Percentiles rank a stretch among this genome's conserved stretches.
Conservation (phyloP, 2,113 vertebrate species). For the Ranitomeya imitator region DNA sequence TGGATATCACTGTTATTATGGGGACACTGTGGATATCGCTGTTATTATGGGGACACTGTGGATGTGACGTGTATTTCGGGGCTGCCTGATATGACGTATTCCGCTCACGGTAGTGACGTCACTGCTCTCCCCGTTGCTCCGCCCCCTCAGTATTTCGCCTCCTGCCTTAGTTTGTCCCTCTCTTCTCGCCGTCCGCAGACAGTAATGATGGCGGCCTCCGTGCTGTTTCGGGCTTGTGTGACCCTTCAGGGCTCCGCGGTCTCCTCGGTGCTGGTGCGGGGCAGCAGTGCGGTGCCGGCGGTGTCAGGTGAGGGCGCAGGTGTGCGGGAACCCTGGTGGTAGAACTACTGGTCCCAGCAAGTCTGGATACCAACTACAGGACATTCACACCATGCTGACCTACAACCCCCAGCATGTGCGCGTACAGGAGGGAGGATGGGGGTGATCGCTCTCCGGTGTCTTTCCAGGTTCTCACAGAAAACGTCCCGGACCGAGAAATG, state of each 20-base stretch:
- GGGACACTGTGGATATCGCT: no score
- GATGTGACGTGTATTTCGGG: no score
- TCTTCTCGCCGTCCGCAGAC: background rate
- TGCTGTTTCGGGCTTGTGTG: constrained; percentile 31
- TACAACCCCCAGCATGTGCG: background rate
- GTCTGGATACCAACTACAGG: no score
- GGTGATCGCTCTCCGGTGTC: background rate
- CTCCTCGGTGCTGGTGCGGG: background rate
- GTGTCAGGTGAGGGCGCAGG: background rate
- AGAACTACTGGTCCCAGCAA: background rate
- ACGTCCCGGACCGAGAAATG: background rate
- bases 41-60: no score
- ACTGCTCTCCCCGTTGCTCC: background rate
- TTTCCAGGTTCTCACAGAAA: background rate
- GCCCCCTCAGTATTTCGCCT: background rate
- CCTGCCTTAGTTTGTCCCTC: background rate
- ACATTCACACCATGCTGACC: background rate
- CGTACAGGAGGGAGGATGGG: background rate
- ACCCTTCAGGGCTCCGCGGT: constrained; percentile 10
- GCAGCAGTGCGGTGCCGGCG: background rate
- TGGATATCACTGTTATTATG: no score
- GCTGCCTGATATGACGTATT: no score
- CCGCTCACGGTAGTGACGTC: no score
- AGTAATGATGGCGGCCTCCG: constrained; percentile 45
- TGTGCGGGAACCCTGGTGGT: background rate